A percentile compares a stretch with the other conserved stretches of the same genome.
Evolutionary conservation across 2,113 vertebrate species (phyloP).

Genomic region (Pachyramphus minor): DNA sequence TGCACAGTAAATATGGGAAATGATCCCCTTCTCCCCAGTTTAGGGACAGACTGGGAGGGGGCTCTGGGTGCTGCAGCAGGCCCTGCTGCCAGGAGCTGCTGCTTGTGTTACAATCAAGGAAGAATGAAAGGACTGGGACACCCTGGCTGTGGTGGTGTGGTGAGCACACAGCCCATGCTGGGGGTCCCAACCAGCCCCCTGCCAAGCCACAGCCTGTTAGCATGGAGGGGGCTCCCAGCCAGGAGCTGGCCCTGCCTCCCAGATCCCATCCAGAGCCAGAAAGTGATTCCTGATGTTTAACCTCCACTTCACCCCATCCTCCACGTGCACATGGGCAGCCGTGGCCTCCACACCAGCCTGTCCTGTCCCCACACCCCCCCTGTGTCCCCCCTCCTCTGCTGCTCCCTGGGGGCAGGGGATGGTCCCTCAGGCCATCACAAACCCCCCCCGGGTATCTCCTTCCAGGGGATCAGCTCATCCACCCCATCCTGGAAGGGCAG

Average conservation of each 20-base stretch:
- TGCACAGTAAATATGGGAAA: neutral
- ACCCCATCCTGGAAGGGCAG: neutral
- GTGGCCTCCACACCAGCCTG: fast-evolving
- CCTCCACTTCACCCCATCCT: neutral
- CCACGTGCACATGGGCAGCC: fast-evolving
- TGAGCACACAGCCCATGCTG: fast-evolving
- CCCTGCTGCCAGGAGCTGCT: neutral
- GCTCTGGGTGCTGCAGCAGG: neutral
- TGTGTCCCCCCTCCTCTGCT: neutral
- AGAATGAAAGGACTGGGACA: neutral
- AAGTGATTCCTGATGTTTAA: neutral
- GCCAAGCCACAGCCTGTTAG: neutral
- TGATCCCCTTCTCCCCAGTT: neutral
- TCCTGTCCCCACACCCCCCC: fast-evolving
- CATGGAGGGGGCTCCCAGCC: neutral
- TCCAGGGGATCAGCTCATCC: neutral
- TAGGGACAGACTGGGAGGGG: neutral
- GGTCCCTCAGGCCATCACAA: neutral
- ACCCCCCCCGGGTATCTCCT: fast-evolving
- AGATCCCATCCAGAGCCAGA: neutral
- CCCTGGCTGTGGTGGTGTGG: fast-evolving
- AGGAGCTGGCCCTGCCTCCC: neutral
- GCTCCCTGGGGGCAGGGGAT: fast-evolving
- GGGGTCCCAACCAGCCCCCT: neutral
- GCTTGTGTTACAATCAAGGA: neutral